Evolutionary conservation across 2,797 vertebrate genomes (phyloP).

Genomic region (Amblyraja radiata): DNA sequence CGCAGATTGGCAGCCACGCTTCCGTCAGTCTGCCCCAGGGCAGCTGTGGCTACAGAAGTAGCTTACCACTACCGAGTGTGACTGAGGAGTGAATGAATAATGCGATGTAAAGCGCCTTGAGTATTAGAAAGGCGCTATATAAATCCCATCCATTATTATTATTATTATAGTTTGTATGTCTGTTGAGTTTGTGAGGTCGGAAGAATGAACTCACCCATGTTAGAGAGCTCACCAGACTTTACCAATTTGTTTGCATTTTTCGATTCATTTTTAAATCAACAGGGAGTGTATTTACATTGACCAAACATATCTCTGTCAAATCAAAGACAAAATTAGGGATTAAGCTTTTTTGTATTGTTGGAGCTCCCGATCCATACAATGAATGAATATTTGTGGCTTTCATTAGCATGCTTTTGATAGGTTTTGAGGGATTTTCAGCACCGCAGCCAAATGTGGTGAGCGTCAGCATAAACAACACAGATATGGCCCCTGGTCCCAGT

Average conservation of each 20-base stretch:
- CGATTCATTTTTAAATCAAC: background rate
- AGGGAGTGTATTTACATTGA: background rate
- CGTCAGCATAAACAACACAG: slow-evolving; percentile 4
- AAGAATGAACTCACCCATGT: background rate
- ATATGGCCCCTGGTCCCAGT: background rate
- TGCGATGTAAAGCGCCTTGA: too few species aligned
- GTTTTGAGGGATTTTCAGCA: slow-evolving; percentile 9
- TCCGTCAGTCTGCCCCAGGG: too few species aligned
- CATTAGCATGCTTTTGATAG: background rate
- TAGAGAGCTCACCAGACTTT: background rate
- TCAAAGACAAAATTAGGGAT: background rate
- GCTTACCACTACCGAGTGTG: too few species aligned
- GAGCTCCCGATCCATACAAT: background rate
- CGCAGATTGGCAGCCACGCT: too few species aligned
- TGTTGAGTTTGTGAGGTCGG: background rate
- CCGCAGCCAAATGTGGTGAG: background rate
- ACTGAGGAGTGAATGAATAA: too few species aligned
- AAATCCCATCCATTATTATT: too few species aligned
- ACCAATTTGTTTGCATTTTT: background rate
- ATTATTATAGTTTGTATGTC: background rate
- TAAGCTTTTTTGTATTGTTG: background rate
- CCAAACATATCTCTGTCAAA: background rate
- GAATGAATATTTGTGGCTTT: background rate
- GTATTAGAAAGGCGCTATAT: too few species aligned
- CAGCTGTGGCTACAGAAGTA: too few species aligned